Evolutionary conservation across 1,140 invertebrate genomes (phyloP).

Genomic region (Polyergus mexicanus): DNA sequence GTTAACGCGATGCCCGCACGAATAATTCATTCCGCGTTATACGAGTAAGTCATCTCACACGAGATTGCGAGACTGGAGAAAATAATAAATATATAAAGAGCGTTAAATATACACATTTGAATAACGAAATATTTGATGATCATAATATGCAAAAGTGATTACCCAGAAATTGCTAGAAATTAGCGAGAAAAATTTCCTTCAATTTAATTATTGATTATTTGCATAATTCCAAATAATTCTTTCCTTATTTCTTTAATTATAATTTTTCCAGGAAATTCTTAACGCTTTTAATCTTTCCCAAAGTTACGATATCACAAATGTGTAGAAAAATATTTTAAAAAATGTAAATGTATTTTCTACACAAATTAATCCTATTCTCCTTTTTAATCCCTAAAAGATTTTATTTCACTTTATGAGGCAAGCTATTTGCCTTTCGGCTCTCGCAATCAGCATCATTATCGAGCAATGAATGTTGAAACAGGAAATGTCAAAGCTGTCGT

Average conservation of each 20-base stretch:
- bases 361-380: not conserved
- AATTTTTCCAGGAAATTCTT: not conserved
- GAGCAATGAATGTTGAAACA: conserved; percentile 50
- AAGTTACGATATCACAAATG: not conserved
- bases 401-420: not conserved
- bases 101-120: not conserved
- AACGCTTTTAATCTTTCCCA: not conserved
- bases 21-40: conserved; percentile 26
- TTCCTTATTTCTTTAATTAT: not conserved
- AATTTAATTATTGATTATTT: not conserved
- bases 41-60: not conserved
- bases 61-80: not conserved
- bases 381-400: not conserved
- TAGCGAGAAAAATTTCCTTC: not conserved
- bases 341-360: not conserved
- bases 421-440: conserved; percentile 12
- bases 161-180: not conserved
- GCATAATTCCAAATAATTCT: not conserved
- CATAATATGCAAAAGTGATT: not conserved
- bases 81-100: conserved; percentile 3
- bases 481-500: conserved; percentile 65
- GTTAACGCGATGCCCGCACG: conserved; percentile 40
- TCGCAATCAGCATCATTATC: conserved; percentile 20
- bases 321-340: not conserved
- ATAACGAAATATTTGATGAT: not conserved